Percentiles rank a stretch among this genome's conserved stretches.
These are phyloP conservation scores for Periphyllus acericola DNA, from an alignment of 2,888 invertebrate genomes.

Conservation along the genomic window DNA sequence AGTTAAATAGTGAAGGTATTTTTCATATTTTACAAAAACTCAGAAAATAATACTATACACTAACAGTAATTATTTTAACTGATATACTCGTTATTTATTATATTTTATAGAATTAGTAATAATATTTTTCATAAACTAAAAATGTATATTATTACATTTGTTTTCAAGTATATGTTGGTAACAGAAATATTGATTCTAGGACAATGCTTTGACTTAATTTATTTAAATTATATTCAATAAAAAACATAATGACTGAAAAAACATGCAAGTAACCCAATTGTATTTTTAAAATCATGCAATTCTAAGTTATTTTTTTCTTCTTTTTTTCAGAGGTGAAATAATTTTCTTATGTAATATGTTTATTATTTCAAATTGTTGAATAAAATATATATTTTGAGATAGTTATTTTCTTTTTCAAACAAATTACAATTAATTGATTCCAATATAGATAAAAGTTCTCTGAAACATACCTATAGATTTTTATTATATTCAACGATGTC, in stretches of 20 bases:
- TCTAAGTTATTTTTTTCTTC: background rate
- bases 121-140: too few species aligned
- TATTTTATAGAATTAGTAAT: too few species aligned
- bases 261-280: slow-evolving; percentile 7
- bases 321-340: background rate
- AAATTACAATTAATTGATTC: slow-evolving; percentile 32
- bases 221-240: slow-evolving; percentile 41
- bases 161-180: background rate
- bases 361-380: slow-evolving; percentile 2
- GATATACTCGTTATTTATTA: too few species aligned
- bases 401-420: background rate
- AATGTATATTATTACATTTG: too few species aligned
- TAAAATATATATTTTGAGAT: background rate
- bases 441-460: slow-evolving; percentile 1
- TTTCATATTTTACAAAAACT: too few species aligned
- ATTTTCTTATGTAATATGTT: background rate
- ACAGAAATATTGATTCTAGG: background rate
- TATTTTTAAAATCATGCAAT: slow-evolving; percentile 21
- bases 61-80: too few species aligned
- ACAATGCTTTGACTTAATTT: slow-evolving; percentile 35
- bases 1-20: background rate
- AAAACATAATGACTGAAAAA: slow-evolving; percentile 2
- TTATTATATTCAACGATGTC: background rate
- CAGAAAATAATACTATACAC: too few species aligned
- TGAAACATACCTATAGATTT: background rate